These are phyloP conservation scores for Lissonota sp. DNA, from an alignment of 2,888 invertebrate genomes.

Conservation along the genomic window DNA sequence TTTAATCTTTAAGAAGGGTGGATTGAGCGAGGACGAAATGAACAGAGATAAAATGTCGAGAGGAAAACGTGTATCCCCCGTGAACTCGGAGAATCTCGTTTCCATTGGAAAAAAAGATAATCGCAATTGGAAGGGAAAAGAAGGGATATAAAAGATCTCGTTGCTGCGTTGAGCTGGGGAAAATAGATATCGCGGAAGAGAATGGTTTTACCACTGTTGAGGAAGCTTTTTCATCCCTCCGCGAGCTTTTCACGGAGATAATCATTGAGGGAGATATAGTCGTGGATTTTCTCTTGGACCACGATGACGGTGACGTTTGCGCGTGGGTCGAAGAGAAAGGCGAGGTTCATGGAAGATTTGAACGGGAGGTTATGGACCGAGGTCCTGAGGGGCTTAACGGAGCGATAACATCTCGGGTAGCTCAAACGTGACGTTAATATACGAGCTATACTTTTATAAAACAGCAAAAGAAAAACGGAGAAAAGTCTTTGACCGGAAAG, in stretches of 20 bases:
- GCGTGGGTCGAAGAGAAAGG: neutral
- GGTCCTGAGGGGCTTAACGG: conserved; percentile 13
- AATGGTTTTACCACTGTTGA: neutral
- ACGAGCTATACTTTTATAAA: conserved; percentile 34
- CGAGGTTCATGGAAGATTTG: conserved; percentile 38
- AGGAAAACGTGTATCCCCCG: neutral
- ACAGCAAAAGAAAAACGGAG: neutral
- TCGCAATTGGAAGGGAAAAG: conserved; percentile 32
- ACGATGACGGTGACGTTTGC: conserved; percentile 1
- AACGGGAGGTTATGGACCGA: conserved; percentile 35
- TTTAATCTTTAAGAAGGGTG: neutral
- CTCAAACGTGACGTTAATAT: conserved; percentile 43
- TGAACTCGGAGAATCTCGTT: conserved; percentile 19
- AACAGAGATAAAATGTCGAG: neutral
- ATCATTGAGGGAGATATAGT: conserved; percentile 51
- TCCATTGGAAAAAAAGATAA: conserved; percentile 42
- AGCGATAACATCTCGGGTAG: conserved; percentile 43
- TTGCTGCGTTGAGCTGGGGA: no score
- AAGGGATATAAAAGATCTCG: no score
- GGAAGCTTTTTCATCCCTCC: conserved; percentile 24
- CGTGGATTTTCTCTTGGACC: conserved; percentile 33
- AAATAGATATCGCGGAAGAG: conserved; percentile 1
- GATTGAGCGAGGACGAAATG: conserved; percentile 8
- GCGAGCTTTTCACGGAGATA: conserved; percentile 37
- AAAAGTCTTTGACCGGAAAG: conserved; percentile 1